Conservation (phyloP, 37 sponge, comb jelly and placozoan genomes). For the Diacarnus erythraeanus region DNA sequence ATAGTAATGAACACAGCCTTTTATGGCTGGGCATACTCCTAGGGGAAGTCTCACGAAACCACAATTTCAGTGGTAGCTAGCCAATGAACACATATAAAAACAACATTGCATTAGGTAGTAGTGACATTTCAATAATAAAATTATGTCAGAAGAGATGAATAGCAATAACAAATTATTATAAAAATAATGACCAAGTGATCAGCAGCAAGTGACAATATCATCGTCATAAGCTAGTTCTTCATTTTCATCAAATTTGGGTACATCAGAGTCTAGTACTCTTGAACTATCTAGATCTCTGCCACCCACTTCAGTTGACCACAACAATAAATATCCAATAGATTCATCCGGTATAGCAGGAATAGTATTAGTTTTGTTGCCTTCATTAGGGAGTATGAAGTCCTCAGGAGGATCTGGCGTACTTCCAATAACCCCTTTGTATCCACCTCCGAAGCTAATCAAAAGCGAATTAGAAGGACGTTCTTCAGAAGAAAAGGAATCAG, state of each 20-base stretch:
- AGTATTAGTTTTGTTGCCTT: background rate
- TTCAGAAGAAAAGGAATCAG: background rate
- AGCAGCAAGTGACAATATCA: no score
- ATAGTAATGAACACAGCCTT: no score
- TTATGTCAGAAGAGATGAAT: no score
- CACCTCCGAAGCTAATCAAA: constrained; percentile 39
- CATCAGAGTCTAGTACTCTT: background rate
- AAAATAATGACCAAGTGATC: no score
- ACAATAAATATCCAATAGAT: background rate
- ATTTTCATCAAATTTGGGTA: background rate
- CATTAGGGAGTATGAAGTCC: constrained; percentile 27
- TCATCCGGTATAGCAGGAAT: background rate
- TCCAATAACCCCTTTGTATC: constrained; percentile 42
- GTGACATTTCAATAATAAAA: no score
- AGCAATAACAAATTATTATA: no score
- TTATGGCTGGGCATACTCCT: no score
- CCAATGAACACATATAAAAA: no score
- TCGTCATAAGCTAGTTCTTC: background rate
- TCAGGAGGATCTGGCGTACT: constrained; percentile 8
- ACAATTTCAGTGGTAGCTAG: no score
- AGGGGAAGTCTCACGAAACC: no score
- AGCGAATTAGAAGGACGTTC: background rate
- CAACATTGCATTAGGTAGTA: no score
- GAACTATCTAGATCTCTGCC: background rate
- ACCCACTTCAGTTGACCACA: constrained; percentile 36